Base-by-base conservation (phyloP, 2,797 vertebrate species). In the Saxicola maurus region DNA sequence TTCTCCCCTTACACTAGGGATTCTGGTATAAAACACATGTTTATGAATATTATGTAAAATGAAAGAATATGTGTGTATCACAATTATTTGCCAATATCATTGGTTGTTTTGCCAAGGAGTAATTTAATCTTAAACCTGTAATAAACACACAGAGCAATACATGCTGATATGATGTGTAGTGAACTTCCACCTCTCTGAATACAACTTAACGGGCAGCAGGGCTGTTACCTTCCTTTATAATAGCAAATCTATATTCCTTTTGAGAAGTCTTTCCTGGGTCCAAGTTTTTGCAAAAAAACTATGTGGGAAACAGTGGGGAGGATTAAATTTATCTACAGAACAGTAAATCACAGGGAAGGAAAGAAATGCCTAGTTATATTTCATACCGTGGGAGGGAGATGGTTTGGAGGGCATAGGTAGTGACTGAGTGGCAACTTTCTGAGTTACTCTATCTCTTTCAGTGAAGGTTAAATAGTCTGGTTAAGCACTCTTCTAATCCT, bases 301-400 rank as follows among this genome's bases (percentile, higher is more conserved):
- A 64, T 65, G 12, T 88, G 33, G 60, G 42, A 92, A 89, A 60
- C 38, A 72, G 65, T 45, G 48, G 33, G 23, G 25, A 86, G 37
- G 68, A 87, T 85, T 90, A 65, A 73, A 40, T 87, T 93, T 94
- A 94, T 92, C 94, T 85, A 43, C 48, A 91, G 65, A 94, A 61
- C 18, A 82, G 80, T 77, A 91, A 92, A 94, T 87, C 51, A 61
- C 66, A 83, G 65, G 53, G 71, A 86, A 75, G 33, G 53, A 78
- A 92, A 85, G 42, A 93, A 92, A 94, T 42, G 18, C 69, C 33
- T 91, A 27, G 68, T 64, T 94, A 51, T 82, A 82, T 92, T 95
- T 66, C 51, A 86, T 86, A 69, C 57, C 28, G 38, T 13, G 17
- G 61, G 77, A 66, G 71, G 56, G 87, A 94, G 91, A 91, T 17